Conservation (phyloP, 2,113 vertebrate species). For the Redunca redunca region DNA sequence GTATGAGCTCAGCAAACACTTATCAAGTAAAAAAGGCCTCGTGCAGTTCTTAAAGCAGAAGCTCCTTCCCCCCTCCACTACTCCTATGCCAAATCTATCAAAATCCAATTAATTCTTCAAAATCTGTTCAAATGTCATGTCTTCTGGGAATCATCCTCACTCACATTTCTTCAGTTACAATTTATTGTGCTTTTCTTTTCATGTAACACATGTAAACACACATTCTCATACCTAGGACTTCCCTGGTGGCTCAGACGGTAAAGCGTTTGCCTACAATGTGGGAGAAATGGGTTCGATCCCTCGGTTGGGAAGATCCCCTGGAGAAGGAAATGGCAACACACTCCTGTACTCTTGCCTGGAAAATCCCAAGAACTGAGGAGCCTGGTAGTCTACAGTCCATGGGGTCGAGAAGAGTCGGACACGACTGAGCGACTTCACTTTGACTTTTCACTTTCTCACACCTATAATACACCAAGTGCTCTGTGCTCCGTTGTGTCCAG, state of each 20-base stretch:
- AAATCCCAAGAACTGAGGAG: not conserved
- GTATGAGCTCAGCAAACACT: not conserved
- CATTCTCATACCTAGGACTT: not conserved
- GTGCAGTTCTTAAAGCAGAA: not conserved
- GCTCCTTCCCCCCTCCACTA: not conserved
- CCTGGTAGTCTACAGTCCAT: not conserved
- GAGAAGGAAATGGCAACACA: not conserved
- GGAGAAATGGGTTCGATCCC: not conserved
- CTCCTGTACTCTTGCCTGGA: not conserved
- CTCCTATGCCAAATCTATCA: not conserved
- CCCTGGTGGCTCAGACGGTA: not conserved
- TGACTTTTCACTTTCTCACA: not conserved
- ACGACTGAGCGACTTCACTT: not conserved
- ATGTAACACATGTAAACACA: not conserved
- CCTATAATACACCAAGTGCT: not conserved
- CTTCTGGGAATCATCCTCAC: not conserved
- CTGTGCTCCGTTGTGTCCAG: not conserved
- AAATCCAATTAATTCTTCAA: not conserved
- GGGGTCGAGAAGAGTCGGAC: not conserved
- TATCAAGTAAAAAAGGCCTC: not conserved
- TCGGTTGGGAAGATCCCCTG: not conserved
- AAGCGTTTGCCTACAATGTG: not conserved
- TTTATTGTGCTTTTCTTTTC: not conserved
- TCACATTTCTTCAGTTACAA: not conserved
- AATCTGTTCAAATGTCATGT: not conserved